These are phyloP conservation scores for Columba guinea DNA, from an alignment of 2,797 vertebrate species.

Conservation along the genomic window DNA sequence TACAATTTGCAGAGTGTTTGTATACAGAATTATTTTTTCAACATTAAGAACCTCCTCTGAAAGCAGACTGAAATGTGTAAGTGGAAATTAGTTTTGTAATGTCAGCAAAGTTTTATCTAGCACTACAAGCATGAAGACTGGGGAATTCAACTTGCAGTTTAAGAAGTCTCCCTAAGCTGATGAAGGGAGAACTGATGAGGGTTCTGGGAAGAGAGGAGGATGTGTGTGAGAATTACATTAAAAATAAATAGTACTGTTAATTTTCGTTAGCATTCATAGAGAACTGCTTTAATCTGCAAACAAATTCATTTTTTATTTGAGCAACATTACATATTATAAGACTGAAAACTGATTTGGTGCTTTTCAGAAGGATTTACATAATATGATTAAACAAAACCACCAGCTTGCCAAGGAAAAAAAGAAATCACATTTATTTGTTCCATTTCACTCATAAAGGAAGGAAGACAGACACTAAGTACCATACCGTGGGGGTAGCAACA, in stretches of 20 bases:
- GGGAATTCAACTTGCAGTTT: not conserved
- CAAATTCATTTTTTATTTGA: conserved; percentile 37
- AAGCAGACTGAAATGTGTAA: not conserved
- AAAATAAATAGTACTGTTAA: conserved; percentile 43
- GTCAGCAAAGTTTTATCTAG: not conserved
- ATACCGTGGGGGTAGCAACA: not conserved
- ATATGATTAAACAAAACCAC: conserved; percentile 50
- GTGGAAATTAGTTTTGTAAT: not conserved
- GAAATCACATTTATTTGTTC: not conserved
- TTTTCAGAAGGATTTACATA: conserved; percentile 59
- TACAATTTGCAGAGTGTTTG: not conserved
- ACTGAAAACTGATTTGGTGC: conserved; percentile 6
- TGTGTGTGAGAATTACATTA: not conserved
- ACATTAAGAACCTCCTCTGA: not conserved
- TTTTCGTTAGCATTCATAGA: conserved; percentile 7
- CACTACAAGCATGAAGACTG: not conserved
- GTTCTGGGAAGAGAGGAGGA: not conserved
- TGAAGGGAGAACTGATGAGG: not conserved
- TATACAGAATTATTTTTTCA: not conserved
- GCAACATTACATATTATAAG: conserved; percentile 16
- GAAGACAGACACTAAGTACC: not conserved
- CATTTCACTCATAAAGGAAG: conserved; percentile 38
- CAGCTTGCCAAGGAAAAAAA: not conserved
- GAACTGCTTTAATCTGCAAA: conserved; percentile 22
- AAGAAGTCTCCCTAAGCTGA: not conserved